Base-by-base conservation (phyloP, 1,140 invertebrate species). In the Pomacea maculata region DNA sequence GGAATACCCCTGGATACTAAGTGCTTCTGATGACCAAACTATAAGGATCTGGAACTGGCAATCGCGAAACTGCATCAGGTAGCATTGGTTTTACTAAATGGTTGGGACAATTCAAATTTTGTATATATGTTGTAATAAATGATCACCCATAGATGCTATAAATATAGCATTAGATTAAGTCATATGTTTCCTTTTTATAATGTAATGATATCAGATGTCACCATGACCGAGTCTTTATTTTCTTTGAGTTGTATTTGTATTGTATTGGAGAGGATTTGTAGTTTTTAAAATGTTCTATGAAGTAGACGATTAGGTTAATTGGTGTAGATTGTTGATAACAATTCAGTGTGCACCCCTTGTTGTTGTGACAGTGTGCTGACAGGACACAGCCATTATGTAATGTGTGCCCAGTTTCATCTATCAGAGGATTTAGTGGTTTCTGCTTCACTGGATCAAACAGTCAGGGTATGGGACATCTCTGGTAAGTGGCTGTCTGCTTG, bases 11-110 rank as follows among this genome's bases (percentile, higher is more conserved):
- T 99, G 99, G 99, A 99, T 99, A 83, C 92, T 99, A 54, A 99
- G 92, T 88, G 87, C 92, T 6, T 99, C 97, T 9, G 98, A 99
- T 93, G 99, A 99, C 93, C 98, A 98, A 91, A 99, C 97, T 3
- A 98, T 99, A 83, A 94, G 98, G 78, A 98, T 99, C 84, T 99
- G 99, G 99, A 99, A 99, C 91, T 99, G 99, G 99, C 99, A 99
- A 90, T 99, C 97, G 34, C 94, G 99, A n/a, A 97, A 96, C 80
- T 99, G 98, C 90, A 86, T 92, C 55, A 88, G 89, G 91, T 91
- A 86, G 75, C 80, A 80, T 57, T 21, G 11, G n/a, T 70, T 45
- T 81, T 68, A 72, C 57, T 14, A 61, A 61, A 11, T 61, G 57
- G 15, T 61, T 61, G 7, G 64, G 7, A 19, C 64, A 65, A 65